Percentiles rank a stretch among this genome's conserved stretches.
Evolutionary conservation across 2,113 vertebrate species (phyloP).

Genomic region (Genyomyrus donnyi): DNA sequence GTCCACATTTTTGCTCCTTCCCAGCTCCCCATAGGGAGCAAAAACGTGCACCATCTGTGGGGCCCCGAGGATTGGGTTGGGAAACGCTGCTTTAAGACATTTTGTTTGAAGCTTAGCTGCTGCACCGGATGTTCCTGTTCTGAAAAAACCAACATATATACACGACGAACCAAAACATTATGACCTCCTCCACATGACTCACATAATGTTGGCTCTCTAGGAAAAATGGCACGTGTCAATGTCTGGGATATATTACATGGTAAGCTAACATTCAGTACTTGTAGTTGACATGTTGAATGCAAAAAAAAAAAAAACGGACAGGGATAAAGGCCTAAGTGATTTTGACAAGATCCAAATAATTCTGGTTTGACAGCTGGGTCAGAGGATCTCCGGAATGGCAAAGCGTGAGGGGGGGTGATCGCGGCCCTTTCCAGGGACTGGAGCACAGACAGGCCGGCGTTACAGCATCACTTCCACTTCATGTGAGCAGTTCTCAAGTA

Average conservation of each 20-base stretch:
- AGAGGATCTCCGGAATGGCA: neutral
- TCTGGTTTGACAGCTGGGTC: neutral
- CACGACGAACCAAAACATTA: neutral
- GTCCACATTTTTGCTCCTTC: neutral
- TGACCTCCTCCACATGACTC: neutral
- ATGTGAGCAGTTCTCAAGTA: neutral
- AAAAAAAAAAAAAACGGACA: neutral
- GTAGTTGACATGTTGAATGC: neutral
- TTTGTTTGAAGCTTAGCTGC: slow-evolving; percentile 2
- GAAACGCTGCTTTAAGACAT: slow-evolving; percentile 22
- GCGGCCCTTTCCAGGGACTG: neutral
- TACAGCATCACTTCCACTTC: neutral
- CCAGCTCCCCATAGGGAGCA: neutral
- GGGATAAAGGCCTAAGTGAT: neutral
- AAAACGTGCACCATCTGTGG: neutral
- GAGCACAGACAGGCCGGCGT: neutral
- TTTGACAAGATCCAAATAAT: neutral
- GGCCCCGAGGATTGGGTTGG: neutral
- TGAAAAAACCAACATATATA: neutral
- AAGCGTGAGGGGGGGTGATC: neutral
- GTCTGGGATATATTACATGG: neutral
- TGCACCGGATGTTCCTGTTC: neutral
- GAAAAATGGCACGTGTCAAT: neutral
- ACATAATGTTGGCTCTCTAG: neutral
- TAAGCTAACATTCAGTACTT: neutral